phyloP scores from a whole-genome alignment of 2,797 vertebrate genomes.

The Thunnus albacares region DNA sequence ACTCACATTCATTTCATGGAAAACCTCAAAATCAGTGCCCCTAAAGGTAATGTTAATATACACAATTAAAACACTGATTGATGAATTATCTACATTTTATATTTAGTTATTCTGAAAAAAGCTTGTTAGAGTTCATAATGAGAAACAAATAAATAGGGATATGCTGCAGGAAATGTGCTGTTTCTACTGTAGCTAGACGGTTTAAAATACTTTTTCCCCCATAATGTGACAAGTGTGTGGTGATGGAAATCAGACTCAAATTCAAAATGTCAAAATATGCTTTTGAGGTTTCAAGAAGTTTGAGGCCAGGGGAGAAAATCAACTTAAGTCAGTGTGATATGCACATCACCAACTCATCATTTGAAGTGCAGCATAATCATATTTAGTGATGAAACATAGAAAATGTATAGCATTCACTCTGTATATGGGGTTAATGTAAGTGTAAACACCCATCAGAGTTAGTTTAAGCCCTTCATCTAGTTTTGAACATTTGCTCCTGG shows the following conservation, averaged over 20 bases:
- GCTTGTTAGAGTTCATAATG: not conserved
- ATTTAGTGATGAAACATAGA: not conserved
- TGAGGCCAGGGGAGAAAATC: constrained; percentile 4
- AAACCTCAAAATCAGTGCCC: not conserved
- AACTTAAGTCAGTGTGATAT: constrained; percentile 1
- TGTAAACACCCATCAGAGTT: not conserved
- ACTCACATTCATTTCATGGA: not conserved
- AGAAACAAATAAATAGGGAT: not conserved
- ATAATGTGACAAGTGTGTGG: constrained; percentile 22
- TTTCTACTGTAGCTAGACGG: constrained; percentile 20
- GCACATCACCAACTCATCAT: not conserved
- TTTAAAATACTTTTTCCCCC: not conserved
- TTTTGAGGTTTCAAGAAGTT: constrained; percentile 29
- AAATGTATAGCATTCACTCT: not conserved
- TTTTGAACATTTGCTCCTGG: constrained; percentile 21
- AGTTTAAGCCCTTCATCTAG: constrained; percentile 1
- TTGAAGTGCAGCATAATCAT: not conserved
- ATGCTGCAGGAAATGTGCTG: not conserved
- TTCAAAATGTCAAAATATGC: constrained; percentile 26
- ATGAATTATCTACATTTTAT: not conserved
- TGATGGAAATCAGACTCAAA: constrained; percentile 46
- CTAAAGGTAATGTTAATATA: not conserved
- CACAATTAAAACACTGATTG: not conserved
- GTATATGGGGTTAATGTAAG: not conserved
- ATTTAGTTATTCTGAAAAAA: not conserved